Evolutionary conservation across 2,888 invertebrate genomes (phyloP).

Genomic region (Marronus borbonicus): DNA sequence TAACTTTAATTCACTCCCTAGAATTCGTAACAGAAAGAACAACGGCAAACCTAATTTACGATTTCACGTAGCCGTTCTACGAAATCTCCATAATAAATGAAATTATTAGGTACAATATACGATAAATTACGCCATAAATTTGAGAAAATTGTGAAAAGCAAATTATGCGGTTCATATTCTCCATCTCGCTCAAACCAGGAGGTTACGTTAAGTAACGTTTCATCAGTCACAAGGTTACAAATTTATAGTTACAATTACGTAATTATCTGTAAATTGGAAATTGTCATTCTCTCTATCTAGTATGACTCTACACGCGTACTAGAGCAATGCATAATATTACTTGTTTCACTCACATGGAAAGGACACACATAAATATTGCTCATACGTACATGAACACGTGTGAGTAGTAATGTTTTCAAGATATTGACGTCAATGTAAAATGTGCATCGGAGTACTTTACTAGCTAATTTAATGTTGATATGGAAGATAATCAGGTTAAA

Average conservation of each 20-base stretch:
- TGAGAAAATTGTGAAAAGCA: background rate
- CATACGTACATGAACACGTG: too few relatives aligned
- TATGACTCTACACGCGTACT: background rate
- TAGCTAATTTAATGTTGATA: too few relatives aligned
- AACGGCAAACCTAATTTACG: background rate
- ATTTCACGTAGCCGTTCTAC: background rate
- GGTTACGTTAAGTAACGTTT: conserved; percentile 17
- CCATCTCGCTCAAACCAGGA: conserved; percentile 9
- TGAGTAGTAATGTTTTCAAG: too few relatives aligned
- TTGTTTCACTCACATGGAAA: too few relatives aligned
- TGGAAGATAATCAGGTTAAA: too few relatives aligned
- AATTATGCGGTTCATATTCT: background rate
- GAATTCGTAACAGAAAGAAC: background rate
- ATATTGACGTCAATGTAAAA: too few relatives aligned
- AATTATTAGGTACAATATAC: conserved; percentile 12
- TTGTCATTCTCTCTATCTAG: conserved; percentile 31
- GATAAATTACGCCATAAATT: conserved; percentile 9
- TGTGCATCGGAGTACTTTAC: too few relatives aligned
- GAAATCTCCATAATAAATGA: background rate
- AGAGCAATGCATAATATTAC: too few relatives aligned
- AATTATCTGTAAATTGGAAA: conserved; percentile 36
- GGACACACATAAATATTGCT: too few relatives aligned
- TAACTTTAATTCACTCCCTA: too few relatives aligned
- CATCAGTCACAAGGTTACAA: conserved; percentile 39
- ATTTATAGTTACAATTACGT: conserved; percentile 41